Base-by-base conservation (phyloP, 2,888 invertebrate species). In the Rhagophthalmus giganteus region DNA sequence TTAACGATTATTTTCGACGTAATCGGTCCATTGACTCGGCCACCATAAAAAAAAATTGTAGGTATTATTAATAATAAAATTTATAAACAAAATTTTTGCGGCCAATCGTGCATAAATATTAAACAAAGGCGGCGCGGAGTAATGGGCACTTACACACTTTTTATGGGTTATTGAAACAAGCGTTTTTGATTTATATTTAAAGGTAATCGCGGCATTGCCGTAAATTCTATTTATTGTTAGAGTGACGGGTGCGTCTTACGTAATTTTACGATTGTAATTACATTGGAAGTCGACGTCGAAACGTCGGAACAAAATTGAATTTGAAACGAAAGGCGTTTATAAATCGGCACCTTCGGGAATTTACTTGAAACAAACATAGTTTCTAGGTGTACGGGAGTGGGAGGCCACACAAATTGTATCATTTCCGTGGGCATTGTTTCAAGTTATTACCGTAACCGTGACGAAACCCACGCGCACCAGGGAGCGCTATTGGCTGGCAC, bases 401-500 rank as follows among this genome's bases (percentile, higher is more conserved):
- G 9, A 39, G 12, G 24, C 40, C 40, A 32, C 40, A 41, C 40
- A 14, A 28, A 30, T 37, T 45, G 35, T 10, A 28, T 15, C 25
- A 32, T 46, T 46, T 30, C 37, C 26, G 13, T 24, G 46, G 46
- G 41, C 51, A 51, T 51, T 51, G 51, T 51, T 51, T 45, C 45
- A 46, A 37, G 45, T 34, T 27, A 53, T 53, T 48, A 48, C 34
- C 41, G 46, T 37, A 49, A 54, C 26, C 48, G 50, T 51, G 54
- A 51, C 70, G 67, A 66, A 69, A 69, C 73, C 74, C 73, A 74
- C 74, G 74, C 74, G 70, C 71, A 68, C 67, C 60, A 59, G 53
- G 11, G 59, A 50, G 48, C 65, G 60, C 68, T 58, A 74, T 74
- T 74, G 74, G 74, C 60, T 69, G 70, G 70, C 69, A 63, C 59